Evolutionary conservation across 2,797 vertebrate genomes (phyloP).

Genomic region (Sebastes reedi): DNA sequence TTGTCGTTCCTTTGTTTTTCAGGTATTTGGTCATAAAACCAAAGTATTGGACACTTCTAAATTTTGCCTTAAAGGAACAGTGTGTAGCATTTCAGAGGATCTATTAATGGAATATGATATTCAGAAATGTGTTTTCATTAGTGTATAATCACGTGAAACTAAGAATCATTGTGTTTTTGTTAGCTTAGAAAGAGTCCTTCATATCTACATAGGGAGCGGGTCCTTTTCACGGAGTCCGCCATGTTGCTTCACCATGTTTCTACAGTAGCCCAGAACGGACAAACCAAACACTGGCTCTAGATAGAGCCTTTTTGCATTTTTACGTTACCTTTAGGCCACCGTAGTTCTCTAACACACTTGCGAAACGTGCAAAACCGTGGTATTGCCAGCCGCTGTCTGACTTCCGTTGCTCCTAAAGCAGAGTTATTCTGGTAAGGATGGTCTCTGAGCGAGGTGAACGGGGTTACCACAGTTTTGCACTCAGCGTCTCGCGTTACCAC

Average conservation of each 20-base stretch:
- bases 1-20: background rate
- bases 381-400: too few species aligned
- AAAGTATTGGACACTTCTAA: too few species aligned
- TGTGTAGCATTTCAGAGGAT: background rate
- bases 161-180: background rate
- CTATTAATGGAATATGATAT: background rate
- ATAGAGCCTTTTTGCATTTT: too few species aligned
- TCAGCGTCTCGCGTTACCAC: rapidly evolving
- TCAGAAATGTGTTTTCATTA: background rate
- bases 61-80: background rate
- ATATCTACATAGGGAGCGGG: too few species aligned
- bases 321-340: too few species aligned
- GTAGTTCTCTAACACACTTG: too few species aligned
- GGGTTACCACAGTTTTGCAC: too few species aligned
- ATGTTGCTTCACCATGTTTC: rapidly evolving
- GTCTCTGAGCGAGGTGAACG: too few species aligned
- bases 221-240: rapidly evolving
- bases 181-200: background rate
- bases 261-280: too few species aligned
- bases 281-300: too few species aligned
- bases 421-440: too few species aligned
- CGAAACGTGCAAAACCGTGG: rapidly evolving
- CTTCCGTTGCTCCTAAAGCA: too few species aligned
- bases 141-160: background rate
- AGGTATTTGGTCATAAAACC: background rate